Percentiles rank a stretch among this genome's conserved stretches.
Evolutionary conservation across 2,888 invertebrate species (phyloP).

Genomic region (Eupithecia insigniata): DNA sequence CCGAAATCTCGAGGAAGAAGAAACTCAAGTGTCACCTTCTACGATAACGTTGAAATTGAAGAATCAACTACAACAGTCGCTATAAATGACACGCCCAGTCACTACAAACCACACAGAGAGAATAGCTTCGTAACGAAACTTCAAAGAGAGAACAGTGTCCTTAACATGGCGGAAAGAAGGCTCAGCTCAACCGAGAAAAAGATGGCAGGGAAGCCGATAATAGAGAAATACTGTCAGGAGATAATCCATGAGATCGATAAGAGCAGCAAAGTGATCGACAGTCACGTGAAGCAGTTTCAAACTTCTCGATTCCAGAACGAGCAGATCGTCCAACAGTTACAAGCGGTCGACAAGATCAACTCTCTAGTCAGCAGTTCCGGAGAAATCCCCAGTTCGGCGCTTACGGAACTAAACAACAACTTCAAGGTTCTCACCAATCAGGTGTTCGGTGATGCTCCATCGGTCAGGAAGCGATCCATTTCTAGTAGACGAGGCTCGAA

Average conservation of each 20-base stretch:
- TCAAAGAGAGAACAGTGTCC: constrained; percentile 49
- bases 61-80: constrained; percentile 55
- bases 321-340: constrained; percentile 76
- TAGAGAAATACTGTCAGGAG: constrained; percentile 76
- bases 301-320: constrained; percentile 76
- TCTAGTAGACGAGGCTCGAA: constrained; percentile 61
- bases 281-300: constrained; percentile 78
- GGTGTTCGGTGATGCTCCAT: constrained; percentile 55
- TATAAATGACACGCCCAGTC: constrained; percentile 46
- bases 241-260: constrained; percentile 77
- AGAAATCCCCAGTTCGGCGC: constrained; percentile 65
- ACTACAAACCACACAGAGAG: constrained; percentile 50
- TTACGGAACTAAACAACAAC: constrained; percentile 73
- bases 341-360: constrained; percentile 81
- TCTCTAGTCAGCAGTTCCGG: constrained; percentile 69
- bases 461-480: constrained; percentile 65
- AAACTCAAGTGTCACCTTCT: constrained; percentile 70
- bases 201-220: constrained; percentile 58
- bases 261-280: constrained; percentile 77
- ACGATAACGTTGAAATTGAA: constrained; percentile 55
- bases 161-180: constrained; percentile 43
- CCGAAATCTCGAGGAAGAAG: constrained; percentile 73
- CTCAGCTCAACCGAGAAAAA: constrained; percentile 59
- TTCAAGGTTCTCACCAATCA: constrained; percentile 73
- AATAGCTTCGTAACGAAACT: constrained; percentile 41